These are phyloP conservation scores for Bolinopsis microptera DNA, from an alignment of 37 sponge, comb jelly and placozoan species.

Conservation along the genomic window DNA sequence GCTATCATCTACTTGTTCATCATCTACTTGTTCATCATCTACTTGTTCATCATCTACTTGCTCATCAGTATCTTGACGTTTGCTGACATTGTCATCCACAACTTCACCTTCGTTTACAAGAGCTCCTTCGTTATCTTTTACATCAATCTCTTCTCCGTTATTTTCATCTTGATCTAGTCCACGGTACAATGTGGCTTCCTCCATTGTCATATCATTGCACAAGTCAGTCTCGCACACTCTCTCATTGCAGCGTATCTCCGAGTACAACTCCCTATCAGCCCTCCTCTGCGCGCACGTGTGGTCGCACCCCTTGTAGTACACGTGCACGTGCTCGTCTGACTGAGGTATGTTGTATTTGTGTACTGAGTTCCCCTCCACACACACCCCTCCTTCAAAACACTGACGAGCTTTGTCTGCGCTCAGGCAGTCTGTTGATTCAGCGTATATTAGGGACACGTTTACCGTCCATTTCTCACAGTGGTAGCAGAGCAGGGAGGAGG, in stretches of 20 bases:
- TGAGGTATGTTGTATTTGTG: background rate
- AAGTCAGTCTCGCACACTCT: background rate
- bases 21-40: no score
- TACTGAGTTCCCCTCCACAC: background rate
- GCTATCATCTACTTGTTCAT: no score
- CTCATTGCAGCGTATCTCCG: background rate
- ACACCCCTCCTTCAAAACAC: background rate
- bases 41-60: no score
- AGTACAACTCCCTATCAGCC: background rate
- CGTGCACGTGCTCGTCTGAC: background rate
- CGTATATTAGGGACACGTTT: background rate
- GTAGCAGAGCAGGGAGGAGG: background rate
- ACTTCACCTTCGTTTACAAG: no score
- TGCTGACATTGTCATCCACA: no score
- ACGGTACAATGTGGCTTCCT: background rate
- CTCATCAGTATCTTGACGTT: no score
- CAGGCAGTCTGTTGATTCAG: background rate
- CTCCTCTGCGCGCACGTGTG: background rate
- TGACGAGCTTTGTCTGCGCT: background rate
- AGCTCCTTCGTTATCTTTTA: no score
- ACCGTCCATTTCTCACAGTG: background rate
- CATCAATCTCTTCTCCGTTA: no score
- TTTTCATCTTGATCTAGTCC: background rate
- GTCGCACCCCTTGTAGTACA: background rate
- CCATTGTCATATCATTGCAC: background rate